A percentile compares a stretch with the other conserved stretches of the same genome.
Evolutionary conservation across 1,140 invertebrate species (phyloP).

Genomic region (Prorops nasuta): DNA sequence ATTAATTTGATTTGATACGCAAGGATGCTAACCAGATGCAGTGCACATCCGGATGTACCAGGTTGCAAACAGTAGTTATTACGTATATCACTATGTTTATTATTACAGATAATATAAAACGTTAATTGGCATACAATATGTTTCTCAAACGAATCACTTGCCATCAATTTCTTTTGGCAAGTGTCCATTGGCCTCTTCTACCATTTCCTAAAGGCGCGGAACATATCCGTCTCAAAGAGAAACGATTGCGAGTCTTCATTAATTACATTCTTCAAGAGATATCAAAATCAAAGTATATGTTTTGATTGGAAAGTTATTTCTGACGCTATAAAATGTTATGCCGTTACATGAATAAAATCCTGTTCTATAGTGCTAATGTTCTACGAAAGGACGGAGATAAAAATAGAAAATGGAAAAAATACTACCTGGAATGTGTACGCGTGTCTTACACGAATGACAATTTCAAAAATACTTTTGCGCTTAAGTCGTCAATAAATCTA

Average conservation of each 20-base stretch:
- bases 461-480: too few relatives aligned
- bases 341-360: not conserved
- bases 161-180: slow-evolving; percentile 22
- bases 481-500: too few relatives aligned
- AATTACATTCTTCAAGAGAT: too few relatives aligned
- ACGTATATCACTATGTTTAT: slow-evolving; percentile 25
- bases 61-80: slow-evolving; percentile 25
- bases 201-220: too few relatives aligned
- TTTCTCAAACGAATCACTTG: slow-evolving; percentile 26
- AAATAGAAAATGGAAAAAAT: slow-evolving; percentile 25
- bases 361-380: slow-evolving; percentile 23
- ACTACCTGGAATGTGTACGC: slow-evolving; percentile 28
- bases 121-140: slow-evolving; percentile 34
- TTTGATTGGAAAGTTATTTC: too few relatives aligned
- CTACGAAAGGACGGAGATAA: slow-evolving; percentile 33
- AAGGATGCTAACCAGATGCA: slow-evolving; percentile 15
- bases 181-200: not conserved
- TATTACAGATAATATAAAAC: slow-evolving; percentile 36
- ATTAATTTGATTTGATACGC: slow-evolving; percentile 30
- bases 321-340: too few relatives aligned
- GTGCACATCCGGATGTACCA: slow-evolving; percentile 17
- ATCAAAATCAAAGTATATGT: too few relatives aligned
- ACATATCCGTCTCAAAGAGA: too few relatives aligned
- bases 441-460: not conserved
- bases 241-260: too few relatives aligned